Conservation (phyloP, 2,888 invertebrate genomes). For the Meteorus cinctellus region DNA sequence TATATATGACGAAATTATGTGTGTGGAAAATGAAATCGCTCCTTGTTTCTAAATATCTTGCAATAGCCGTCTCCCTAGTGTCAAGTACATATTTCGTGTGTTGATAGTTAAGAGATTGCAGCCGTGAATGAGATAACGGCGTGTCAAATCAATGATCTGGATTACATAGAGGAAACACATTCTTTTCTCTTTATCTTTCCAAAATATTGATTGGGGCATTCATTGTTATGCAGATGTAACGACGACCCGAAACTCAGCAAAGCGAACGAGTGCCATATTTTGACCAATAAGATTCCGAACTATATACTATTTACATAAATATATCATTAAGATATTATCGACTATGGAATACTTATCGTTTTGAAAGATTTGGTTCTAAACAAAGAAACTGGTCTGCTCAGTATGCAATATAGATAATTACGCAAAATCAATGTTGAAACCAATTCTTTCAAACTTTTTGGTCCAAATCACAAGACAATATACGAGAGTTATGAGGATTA, state of each 20-base stretch:
- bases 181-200: slow-evolving; percentile 15
- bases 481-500: slow-evolving; percentile 69
- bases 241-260: neutral
- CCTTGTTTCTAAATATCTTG: slow-evolving; percentile 60
- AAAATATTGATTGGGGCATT: slow-evolving; percentile 34
- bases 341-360: slow-evolving; percentile 58
- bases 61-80: slow-evolving; percentile 69
- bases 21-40: slow-evolving; percentile 34
- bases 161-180: neutral
- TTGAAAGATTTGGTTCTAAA: slow-evolving; percentile 65
- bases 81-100: slow-evolving; percentile 70
- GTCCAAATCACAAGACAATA: slow-evolving; percentile 22
- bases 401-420: neutral
- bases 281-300: slow-evolving; percentile 35
- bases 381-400: neutral
- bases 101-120: slow-evolving; percentile 67
- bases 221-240: slow-evolving; percentile 34
- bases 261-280: slow-evolving; percentile 13
- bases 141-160: slow-evolving; percentile 30
- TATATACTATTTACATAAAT: slow-evolving; percentile 34
- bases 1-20: no score
- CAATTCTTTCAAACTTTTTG: slow-evolving; percentile 25
- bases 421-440: neutral
- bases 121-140: slow-evolving; percentile 53
- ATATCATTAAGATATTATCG: slow-evolving; percentile 51